Base-by-base conservation (phyloP, 2,113 vertebrate species). In the Eudyptes chrysolophus region DNA sequence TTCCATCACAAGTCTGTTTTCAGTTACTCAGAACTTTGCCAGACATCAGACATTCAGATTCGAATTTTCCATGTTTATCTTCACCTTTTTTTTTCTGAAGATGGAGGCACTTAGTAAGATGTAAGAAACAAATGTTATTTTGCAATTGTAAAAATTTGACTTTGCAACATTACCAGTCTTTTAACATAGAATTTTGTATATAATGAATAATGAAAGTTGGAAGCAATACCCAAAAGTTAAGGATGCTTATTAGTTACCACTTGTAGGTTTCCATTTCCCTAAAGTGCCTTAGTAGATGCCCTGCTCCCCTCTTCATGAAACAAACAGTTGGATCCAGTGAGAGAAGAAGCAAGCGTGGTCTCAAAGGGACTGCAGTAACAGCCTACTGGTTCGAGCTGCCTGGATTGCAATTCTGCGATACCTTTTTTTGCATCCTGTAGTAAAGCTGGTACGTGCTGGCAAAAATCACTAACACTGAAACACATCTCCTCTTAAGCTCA, bases 1-100 rank as follows among this genome's bases (percentile, higher is more conserved):
- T 97, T 97, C 95, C 93, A 75, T 97, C 82, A 78, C 92, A 94
- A 96, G 86, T 81, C 84, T 95, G 62, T 78, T 92, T 96, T 96
- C 96, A 95, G 92, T 96, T 97, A 87, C 75, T 87, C 89, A 87
- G 74, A 95, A 97, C 62, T 90, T 94, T 57, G 82, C 46, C 68
- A 95, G 88, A 58, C 72, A 87, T 57, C 79, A 96, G 88, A 94
- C 52, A 74, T 36, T 72, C 65, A 94, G 48, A 68, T 82, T 54
- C 0, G 32, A 93, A 87, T 90, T 96, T 97, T 92, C 84, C 87
- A 71, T 77, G 51, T 91, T 94, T 95, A 57, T 65, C 84, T 93
- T 94, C 84, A 89, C 69, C 36, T 76, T 89, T 72, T 60, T 54
- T 54, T 29, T 3, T 1, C 29, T 89, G 78, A 87, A 76, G 30